Evolutionary conservation across 2,797 vertebrate species (phyloP).

Genomic region (Acipenser ruthenus): DNA sequence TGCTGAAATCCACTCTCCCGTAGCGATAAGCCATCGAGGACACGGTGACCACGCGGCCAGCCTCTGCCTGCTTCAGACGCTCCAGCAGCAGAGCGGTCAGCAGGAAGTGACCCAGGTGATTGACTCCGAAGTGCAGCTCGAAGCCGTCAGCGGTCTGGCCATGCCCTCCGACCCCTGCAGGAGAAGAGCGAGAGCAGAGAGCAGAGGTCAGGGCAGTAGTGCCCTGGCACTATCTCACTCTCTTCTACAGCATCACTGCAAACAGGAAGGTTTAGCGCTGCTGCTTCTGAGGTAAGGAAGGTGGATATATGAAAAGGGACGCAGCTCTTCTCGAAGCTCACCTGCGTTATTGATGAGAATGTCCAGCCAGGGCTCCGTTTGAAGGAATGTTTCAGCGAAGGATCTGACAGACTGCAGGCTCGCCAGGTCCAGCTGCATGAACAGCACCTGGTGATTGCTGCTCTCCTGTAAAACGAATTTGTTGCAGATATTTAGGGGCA

Average conservation of each 20-base stretch:
- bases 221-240: not conserved
- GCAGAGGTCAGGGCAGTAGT: not conserved
- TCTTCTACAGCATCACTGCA: not conserved
- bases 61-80: slow-evolving; percentile 56
- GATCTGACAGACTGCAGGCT: slow-evolving; percentile 68
- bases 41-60: slow-evolving; percentile 73
- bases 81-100: slow-evolving; percentile 78
- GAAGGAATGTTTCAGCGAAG: slow-evolving; percentile 74
- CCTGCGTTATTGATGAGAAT: slow-evolving; percentile 89
- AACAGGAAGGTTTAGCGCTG: not conserved
- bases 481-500: not conserved
- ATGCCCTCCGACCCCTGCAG: slow-evolving; percentile 53
- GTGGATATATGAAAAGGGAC: no score
- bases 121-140: slow-evolving; percentile 72
- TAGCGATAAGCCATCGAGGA: slow-evolving; percentile 57
- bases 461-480: slow-evolving; percentile 58
- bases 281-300: not conserved
- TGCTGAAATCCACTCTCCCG: slow-evolving; percentile 57
- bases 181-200: not conserved
- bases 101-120: slow-evolving; percentile 83
- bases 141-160: slow-evolving; percentile 70
- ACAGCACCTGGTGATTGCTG: slow-evolving; percentile 67
- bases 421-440: slow-evolving; percentile 79
- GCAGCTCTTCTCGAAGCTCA: slow-evolving; percentile 29
- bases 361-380: slow-evolving; percentile 74